Conservation (phyloP, 2,888 invertebrate species). For the Latrodectus elegans region DNA sequence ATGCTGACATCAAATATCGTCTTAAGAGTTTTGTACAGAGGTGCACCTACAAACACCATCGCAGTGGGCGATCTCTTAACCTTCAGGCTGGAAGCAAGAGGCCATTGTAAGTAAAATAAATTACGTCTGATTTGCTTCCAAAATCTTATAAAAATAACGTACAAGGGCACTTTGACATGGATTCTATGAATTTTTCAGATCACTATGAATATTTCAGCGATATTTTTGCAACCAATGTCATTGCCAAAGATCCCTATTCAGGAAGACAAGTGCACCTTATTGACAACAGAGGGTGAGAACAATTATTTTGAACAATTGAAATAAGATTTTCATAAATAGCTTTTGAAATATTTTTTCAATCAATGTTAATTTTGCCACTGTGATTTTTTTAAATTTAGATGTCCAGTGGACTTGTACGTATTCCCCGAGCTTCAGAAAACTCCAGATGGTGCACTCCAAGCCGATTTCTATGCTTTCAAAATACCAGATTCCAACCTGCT, state of each 20-base stretch:
- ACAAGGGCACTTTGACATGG: neutral
- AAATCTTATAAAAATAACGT: neutral
- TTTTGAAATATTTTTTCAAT: no score
- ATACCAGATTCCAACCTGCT: slow-evolving; percentile 95
- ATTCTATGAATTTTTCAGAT: slow-evolving; percentile 56
- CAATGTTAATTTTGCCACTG: neutral
- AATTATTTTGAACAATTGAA: no score
- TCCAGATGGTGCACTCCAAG: slow-evolving; percentile 88
- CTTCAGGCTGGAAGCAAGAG: slow-evolving; percentile 90
- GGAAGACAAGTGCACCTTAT: slow-evolving; percentile 92
- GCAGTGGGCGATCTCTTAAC: slow-evolving; percentile 94
- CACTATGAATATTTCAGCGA: slow-evolving; percentile 77
- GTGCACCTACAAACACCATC: slow-evolving; percentile 92
- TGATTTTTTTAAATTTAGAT: slow-evolving; percentile 77
- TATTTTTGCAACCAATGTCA: slow-evolving; percentile 93
- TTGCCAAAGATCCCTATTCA: slow-evolving; percentile 93
- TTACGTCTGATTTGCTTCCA: no score
- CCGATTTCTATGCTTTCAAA: slow-evolving; percentile 93
- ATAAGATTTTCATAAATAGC: no score
- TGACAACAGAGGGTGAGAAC: slow-evolving; percentile 86
- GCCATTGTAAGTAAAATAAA: slow-evolving; percentile 78
- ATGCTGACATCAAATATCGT: slow-evolving; percentile 91
- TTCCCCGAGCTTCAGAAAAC: slow-evolving; percentile 92
- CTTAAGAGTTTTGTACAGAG: slow-evolving; percentile 89
- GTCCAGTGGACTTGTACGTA: slow-evolving; percentile 89